These are phyloP conservation scores for Lota lota DNA, from an alignment of 2,113 vertebrate species.

Conservation along the genomic window DNA sequence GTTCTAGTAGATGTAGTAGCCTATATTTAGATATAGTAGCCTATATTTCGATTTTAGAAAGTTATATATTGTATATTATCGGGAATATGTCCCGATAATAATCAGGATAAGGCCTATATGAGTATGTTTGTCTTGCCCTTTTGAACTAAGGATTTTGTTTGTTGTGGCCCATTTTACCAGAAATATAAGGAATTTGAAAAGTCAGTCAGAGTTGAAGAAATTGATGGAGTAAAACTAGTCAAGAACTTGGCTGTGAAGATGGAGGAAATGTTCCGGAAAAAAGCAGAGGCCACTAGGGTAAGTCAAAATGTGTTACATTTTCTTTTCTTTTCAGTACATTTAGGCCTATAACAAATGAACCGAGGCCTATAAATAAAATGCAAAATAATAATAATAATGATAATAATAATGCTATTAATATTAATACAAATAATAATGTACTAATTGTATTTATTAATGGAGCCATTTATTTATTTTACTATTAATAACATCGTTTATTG, in stretches of 20 bases:
- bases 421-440: background rate
- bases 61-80: too few relatives aligned
- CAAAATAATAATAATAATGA: background rate
- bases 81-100: too few relatives aligned
- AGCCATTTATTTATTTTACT: background rate
- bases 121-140: too few relatives aligned
- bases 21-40: too few relatives aligned
- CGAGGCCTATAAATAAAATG: background rate
- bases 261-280: conserved; percentile 96
- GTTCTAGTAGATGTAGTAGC: too few relatives aligned
- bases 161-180: conserved; percentile 62
- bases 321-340: background rate
- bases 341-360: background rate
- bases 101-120: too few relatives aligned
- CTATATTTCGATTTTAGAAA: too few relatives aligned
- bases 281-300: conserved; percentile 91
- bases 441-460: background rate
- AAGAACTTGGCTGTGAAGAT: conserved; percentile 93
- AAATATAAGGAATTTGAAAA: conserved; percentile 97
- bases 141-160: background rate
- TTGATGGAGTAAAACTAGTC: conserved; percentile 92
- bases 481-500: background rate
- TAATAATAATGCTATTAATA: background rate
- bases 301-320: conserved; percentile 35
- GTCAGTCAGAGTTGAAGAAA: conserved; percentile 89